These are phyloP conservation scores for Zosterops lateralis DNA, from an alignment of 2,113 vertebrate genomes.

Conservation along the genomic window DNA sequence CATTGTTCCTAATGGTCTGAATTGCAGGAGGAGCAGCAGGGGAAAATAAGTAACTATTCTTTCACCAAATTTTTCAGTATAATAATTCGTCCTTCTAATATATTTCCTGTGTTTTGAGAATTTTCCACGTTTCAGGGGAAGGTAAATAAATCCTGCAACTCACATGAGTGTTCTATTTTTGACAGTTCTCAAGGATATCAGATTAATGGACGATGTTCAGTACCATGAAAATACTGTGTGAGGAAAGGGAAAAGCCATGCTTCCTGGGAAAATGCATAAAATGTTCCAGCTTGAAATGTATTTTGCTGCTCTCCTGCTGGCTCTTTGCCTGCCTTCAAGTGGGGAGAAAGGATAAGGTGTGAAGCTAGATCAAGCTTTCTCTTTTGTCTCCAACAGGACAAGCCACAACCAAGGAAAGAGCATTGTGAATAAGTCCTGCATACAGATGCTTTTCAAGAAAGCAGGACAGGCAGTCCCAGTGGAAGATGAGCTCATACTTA, in stretches of 20 bases:
- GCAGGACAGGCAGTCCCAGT: constrained; percentile 12
- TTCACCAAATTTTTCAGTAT: background rate
- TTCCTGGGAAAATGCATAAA: constrained; percentile 51
- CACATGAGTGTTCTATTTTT: constrained; percentile 24
- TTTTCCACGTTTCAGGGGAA: background rate
- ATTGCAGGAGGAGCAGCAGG: background rate
- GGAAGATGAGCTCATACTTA: constrained; percentile 54
- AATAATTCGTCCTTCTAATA: background rate
- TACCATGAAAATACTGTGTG: background rate
- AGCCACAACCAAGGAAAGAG: constrained; percentile 16
- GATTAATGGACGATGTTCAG: background rate
- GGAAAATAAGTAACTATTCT: background rate
- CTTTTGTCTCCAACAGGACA: constrained; percentile 36
- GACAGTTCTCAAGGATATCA: constrained; percentile 63
- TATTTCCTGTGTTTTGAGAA: background rate
- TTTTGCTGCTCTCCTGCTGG: constrained; percentile 52
- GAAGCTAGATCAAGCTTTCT: constrained; percentile 48
- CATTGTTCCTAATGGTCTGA: background rate
- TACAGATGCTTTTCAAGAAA: constrained; percentile 44
- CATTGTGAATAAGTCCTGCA: background rate
- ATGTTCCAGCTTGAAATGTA: constrained; percentile 45
- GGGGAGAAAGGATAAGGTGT: constrained; percentile 61
- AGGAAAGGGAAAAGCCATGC: background rate
- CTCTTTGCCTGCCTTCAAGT: constrained; percentile 56
- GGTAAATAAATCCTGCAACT: constrained; percentile 55